Base-by-base conservation (phyloP, 2,888 invertebrate genomes). In the Eilema depressum region DNA sequence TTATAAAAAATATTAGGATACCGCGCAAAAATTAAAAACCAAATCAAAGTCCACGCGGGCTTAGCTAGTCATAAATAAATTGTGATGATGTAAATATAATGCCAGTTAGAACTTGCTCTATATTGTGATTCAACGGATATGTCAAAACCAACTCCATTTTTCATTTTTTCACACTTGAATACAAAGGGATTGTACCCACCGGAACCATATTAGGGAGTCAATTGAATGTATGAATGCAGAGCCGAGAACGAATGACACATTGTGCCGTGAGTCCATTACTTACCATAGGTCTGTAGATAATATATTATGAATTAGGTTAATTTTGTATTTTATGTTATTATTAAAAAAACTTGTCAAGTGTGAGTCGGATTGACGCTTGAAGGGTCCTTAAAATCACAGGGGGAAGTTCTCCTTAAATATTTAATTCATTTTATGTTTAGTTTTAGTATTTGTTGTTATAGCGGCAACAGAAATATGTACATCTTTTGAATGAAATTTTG, bases 171-270 rank as follows among this genome's bases (percentile, higher is more conserved):
- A 64, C 53, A 57, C 59, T 23, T 47, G 47, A 53, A 25, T 25
- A 65, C 65, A 61, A 65, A 60, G 70, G 59, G 17, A 47, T 60
- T 64, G 64, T 69, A 65, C 60, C 63, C 65, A 65, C 60, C 63
- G 60, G 60, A 60, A 60, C 69, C 69, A 60, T 69, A 65, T 65
- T 65, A 65, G 69, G 68, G 20, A 57, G 65, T 63, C 68, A n/a
- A 33, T 65, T 60, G 56, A 20, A 68, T 67, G n/a, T 64, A 60
- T 63, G 63, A 68, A 68, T 63, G 23, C 56, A 57, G 33, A 63
- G 23, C 8, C 26, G 56, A 63, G 30, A 67, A 14, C 28, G 26
- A 67, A 25, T 68, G 26, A 66, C 66, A 41, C 37, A 66, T 57
- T n/a, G 53, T 53, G 53, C 53, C 66, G 41, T 60, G 41, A 41